Base-by-base conservation (phyloP, 2,888 invertebrate species). In the Amiota communis region DNA sequence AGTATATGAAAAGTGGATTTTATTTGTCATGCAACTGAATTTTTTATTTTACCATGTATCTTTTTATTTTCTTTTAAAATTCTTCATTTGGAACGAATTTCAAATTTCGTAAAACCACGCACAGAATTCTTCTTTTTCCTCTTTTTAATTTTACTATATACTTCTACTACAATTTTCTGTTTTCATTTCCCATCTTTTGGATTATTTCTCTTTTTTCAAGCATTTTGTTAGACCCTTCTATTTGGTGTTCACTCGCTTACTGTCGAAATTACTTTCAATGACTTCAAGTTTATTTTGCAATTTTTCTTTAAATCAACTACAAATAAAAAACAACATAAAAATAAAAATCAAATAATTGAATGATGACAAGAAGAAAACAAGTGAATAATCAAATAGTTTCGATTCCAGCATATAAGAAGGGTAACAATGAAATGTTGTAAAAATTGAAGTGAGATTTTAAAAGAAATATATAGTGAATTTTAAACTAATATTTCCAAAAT, bases 231-330 rank as follows among this genome's bases (percentile, higher is more conserved):
- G 20, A 10, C 36, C 53, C 20, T n/a, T 15, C 61, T 61, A 36
- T 23, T n/a, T 63, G 46, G 51, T 53, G 51, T 51, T 68, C 51
- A 10, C 51, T 51, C 53, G 51, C 67, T 68, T 68, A 49, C 65
- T 49, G 20, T 65, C 65, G 48, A 65, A 65, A 65, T 48, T 65
- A 65, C 65, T 49, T 65, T 65, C 65, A 65, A 65, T 65, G 65
- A 65, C 48, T 68, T 68, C 23, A 51, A 51, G 67, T 68, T 68
- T 68, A 68, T 68, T 68, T 68, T 53, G 23, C 67, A 68, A 68
- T 68, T 68, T 68, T 68, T 68, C 20, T 68, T 51, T 17, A 15
- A 23, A 57, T 15, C 15, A 57, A 56, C 69, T 11, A 11, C 15
- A 71, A 64, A 63, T 71, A 49, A 11, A 47, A 51, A 23, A 9